phyloP scores from a whole-genome alignment of 2,113 vertebrate genomes.

The Bolborhynchus lineola region DNA sequence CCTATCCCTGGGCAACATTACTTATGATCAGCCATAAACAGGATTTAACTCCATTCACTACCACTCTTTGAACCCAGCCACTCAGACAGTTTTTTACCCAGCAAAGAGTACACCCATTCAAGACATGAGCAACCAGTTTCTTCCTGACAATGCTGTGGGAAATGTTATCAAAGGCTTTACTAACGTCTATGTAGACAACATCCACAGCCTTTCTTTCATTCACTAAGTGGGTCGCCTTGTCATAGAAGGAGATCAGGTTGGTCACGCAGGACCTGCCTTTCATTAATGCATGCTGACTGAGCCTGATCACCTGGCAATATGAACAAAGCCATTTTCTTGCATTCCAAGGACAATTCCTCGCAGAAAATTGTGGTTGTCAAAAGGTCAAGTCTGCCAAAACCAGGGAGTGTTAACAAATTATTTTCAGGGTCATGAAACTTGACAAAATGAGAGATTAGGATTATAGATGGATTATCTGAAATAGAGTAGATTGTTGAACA shows the following conservation, averaged over 20 bases:
- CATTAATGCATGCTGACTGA: not conserved
- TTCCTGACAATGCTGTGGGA: not conserved
- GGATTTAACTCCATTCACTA: not conserved
- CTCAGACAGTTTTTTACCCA: not conserved
- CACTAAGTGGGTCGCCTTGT: not conserved
- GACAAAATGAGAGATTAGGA: not conserved
- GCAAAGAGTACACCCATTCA: not conserved
- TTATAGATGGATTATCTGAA: not conserved
- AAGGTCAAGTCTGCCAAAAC: not conserved
- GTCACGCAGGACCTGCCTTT: not conserved
- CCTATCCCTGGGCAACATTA: not conserved
- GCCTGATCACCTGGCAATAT: not conserved
- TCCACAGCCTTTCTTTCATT: not conserved
- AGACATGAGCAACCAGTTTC: not conserved
- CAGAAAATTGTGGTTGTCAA: not conserved
- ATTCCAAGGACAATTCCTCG: not conserved
- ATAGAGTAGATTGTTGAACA: not conserved
- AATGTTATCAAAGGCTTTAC: not conserved
- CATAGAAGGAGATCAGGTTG: not conserved
- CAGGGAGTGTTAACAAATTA: not conserved
- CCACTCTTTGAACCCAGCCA: not conserved
- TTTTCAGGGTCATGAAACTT: not conserved
- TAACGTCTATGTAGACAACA: not conserved
- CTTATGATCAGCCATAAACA: rapidly evolving
- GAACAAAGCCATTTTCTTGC: not conserved